A percentile compares a stretch with the other conserved stretches of the same genome.
Evolutionary conservation across 2,113 vertebrate genomes (phyloP).

Genomic region (Eonycteris spelaea): DNA sequence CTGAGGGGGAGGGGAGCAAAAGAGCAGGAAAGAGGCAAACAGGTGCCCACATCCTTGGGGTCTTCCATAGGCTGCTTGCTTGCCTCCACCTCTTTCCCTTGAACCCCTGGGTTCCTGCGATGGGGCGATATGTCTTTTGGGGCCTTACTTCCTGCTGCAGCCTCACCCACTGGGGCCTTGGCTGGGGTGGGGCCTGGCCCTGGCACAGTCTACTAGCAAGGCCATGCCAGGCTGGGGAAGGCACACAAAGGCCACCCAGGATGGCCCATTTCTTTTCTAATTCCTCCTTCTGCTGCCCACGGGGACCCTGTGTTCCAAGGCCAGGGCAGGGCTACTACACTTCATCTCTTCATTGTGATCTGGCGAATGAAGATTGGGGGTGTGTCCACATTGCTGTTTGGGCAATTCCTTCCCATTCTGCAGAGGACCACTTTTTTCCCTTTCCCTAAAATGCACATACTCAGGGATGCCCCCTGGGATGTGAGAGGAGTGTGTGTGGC

Average conservation of each 20-base stretch:
- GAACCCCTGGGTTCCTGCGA: neutral
- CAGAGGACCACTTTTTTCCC: neutral
- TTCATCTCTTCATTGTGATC: neutral
- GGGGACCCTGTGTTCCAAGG: neutral
- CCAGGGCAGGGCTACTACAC: neutral
- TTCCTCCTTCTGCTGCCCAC: neutral
- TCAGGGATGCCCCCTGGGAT: neutral
- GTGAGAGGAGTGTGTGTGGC: neutral
- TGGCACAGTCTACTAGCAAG: conserved; percentile 31
- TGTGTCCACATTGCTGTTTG: neutral
- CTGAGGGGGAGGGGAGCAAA: too few relatives aligned
- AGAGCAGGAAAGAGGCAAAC: neutral
- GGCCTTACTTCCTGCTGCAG: conserved; percentile 50
- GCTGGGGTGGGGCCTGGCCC: conserved; percentile 35
- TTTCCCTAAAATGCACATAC: neutral
- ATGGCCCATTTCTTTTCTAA: conserved; percentile 10
- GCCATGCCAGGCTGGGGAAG: neutral
- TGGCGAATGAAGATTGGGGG: neutral
- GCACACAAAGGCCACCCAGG: neutral
- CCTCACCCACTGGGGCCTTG: conserved; percentile 38
- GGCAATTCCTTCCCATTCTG: neutral
- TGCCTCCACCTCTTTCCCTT: neutral
- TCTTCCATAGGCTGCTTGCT: neutral
- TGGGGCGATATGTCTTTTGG: neutral
- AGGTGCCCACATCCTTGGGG: neutral